phyloP scores from a whole-genome alignment of 2,113 vertebrate genomes.

The Ahaetulla prasina region DNA sequence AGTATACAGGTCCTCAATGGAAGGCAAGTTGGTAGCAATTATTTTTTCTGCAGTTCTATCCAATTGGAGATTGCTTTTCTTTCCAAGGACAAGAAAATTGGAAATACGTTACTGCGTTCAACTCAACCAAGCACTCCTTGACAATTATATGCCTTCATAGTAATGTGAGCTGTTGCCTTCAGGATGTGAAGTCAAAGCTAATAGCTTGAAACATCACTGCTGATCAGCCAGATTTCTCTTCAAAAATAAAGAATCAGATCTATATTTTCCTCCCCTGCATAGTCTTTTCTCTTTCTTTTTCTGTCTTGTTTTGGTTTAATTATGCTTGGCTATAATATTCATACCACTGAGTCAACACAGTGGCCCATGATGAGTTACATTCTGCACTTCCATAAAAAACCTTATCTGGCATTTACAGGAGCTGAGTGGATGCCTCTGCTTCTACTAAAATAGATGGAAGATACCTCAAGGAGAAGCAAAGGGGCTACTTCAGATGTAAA shows the following conservation, averaged over 20 bases:
- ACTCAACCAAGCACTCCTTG: conserved; percentile 23
- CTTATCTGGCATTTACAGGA: not conserved
- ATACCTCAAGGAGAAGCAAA: not conserved
- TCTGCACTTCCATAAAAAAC: not conserved
- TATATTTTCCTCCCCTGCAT: not conserved
- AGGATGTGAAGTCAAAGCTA: conserved; percentile 45
- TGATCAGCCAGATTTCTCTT: conserved; percentile 22
- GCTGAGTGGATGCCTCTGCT: not conserved
- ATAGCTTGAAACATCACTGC: conserved; percentile 33
- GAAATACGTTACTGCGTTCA: conserved; percentile 32
- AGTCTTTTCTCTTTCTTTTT: not conserved
- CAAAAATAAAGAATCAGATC: not conserved
- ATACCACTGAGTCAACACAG: not conserved
- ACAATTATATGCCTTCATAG: conserved; percentile 20
- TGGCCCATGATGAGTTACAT: not conserved
- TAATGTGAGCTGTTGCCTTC: conserved; percentile 36
- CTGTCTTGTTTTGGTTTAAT: not conserved
- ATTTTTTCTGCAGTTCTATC: too few relatives aligned
- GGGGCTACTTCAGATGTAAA: not conserved
- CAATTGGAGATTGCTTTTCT: not conserved
- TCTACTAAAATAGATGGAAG: not conserved
- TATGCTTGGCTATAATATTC: not conserved
- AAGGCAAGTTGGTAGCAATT: too few relatives aligned
- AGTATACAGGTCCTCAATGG: too few relatives aligned
- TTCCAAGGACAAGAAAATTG: conserved; percentile 36